Percentiles rank a stretch among this genome's conserved stretches.
Evolutionary conservation across 1,140 invertebrate species (phyloP).

Genomic region (Hyles euphorbiae): DNA sequence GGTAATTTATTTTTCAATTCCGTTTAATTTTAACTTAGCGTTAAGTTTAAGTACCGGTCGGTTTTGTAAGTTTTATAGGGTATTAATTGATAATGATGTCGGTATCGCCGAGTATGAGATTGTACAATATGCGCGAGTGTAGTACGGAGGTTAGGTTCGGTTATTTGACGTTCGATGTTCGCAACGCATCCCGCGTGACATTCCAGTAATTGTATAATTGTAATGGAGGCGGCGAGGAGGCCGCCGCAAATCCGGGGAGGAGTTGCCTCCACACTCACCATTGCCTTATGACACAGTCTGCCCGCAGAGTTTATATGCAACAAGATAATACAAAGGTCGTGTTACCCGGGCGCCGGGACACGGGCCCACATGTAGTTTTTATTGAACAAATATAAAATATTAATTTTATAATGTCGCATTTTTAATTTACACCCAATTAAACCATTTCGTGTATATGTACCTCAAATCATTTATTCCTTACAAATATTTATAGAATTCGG

Average conservation of each 20-base stretch:
- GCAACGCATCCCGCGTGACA: conserved; percentile 62
- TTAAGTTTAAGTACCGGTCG: conserved; percentile 72
- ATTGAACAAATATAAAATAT: conserved; percentile 76
- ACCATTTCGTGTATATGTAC: neutral
- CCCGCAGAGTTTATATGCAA: conserved; percentile 74
- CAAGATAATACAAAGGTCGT: conserved; percentile 74
- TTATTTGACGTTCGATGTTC: conserved; percentile 52
- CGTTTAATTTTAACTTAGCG: conserved; percentile 76
- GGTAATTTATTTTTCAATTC: conserved; percentile 78
- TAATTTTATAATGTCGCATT: conserved; percentile 73
- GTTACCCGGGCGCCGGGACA: conserved; percentile 72
- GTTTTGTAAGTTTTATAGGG: conserved; percentile 77
- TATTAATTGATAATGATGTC: conserved; percentile 32
- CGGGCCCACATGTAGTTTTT: conserved; percentile 74
- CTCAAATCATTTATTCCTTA: neutral
- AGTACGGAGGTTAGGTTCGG: conserved; percentile 42
- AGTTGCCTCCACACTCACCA: conserved; percentile 39
- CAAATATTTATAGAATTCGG: neutral
- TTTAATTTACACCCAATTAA: conserved; percentile 37
- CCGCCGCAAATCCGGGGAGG: conserved; percentile 34
- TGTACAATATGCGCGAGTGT: conserved; percentile 53
- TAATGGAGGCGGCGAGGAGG: too few species aligned
- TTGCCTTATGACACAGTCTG: conserved; percentile 74
- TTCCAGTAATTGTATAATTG: conserved; percentile 67
- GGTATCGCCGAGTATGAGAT: conserved; percentile 39